Conservation (phyloP, 2,113 vertebrate genomes). For the Pithys albifrons region DNA sequence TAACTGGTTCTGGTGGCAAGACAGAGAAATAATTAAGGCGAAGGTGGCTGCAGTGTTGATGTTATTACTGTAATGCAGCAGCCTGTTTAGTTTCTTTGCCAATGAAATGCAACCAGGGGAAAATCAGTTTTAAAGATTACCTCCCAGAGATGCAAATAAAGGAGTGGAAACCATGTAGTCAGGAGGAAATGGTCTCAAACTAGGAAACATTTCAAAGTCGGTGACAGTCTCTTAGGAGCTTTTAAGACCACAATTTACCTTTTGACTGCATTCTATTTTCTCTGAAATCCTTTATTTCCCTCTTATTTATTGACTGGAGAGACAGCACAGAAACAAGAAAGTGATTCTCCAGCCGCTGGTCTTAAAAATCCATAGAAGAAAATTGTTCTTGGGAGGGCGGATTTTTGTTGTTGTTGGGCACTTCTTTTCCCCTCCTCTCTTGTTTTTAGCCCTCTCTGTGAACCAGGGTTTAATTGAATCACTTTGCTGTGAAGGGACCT, state of each 20-base stretch:
- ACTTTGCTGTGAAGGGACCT: background rate
- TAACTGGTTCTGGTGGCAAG: conserved; percentile 69
- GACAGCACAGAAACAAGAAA: conserved; percentile 59
- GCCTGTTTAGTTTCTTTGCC: conserved; percentile 71
- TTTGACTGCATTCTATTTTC: conserved; percentile 77
- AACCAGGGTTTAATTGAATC: conserved; percentile 60
- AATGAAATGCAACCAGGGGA: conserved; percentile 67
- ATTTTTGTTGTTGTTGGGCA: conserved; percentile 1
- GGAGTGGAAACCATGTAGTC: conserved; percentile 30
- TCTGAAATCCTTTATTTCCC: conserved; percentile 76
- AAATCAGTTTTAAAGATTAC: conserved; percentile 74
- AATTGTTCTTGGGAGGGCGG: conserved; percentile 44
- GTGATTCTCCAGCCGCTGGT: conserved; percentile 58
- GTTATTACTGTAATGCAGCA: conserved; percentile 68
- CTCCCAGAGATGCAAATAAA: conserved; percentile 64
- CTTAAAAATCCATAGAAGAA: conserved; percentile 73
- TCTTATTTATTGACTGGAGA: conserved; percentile 79
- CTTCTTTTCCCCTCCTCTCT: background rate
- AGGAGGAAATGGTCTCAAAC: conserved; percentile 54
- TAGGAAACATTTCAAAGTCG: conserved; percentile 62
- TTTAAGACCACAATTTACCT: conserved; percentile 79
- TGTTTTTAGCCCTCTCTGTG: conserved; percentile 26
- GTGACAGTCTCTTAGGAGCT: conserved; percentile 73
- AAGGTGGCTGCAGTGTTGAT: conserved; percentile 69
- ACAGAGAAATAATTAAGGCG: conserved; percentile 75